These are phyloP conservation scores for Hipposideros larvatus DNA, from an alignment of 2,797 vertebrate species.

Conservation along the genomic window DNA sequence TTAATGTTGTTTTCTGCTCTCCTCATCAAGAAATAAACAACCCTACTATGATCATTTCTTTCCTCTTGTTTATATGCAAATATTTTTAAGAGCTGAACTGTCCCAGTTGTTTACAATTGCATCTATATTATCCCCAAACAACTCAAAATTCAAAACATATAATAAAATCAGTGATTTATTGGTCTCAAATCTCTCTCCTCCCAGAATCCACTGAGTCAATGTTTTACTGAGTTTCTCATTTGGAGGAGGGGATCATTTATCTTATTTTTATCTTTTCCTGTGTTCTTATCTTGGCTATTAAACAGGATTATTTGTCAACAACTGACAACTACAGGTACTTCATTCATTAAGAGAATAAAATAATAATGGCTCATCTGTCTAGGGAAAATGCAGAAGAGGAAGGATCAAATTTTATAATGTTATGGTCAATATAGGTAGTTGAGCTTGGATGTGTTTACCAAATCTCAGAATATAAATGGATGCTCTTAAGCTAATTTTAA, in stretches of 20 bases:
- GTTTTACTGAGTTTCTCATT: not conserved
- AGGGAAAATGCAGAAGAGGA: not conserved
- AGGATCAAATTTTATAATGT: not conserved
- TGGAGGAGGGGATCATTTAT: not conserved
- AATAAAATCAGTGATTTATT: slow-evolving; percentile 5
- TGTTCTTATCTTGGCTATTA: slow-evolving; percentile 35
- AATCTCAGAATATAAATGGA: not conserved
- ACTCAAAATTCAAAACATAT: slow-evolving; percentile 53
- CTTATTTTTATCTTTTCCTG: not conserved
- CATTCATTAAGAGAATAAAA: not conserved
- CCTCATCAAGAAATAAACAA: not conserved
- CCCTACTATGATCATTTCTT: not conserved
- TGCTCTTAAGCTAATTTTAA: not conserved
- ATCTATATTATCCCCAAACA: not conserved
- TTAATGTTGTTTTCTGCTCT: not conserved
- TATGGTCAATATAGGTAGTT: not conserved
- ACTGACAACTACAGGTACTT: not conserved
- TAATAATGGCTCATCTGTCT: not conserved
- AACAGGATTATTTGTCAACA: not conserved
- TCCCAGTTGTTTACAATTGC: not conserved
- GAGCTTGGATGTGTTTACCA: not conserved
- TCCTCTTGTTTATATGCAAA: not conserved
- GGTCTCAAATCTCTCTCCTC: not conserved
- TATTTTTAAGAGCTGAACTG: slow-evolving; percentile 25
- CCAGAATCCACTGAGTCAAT: not conserved